Base-by-base conservation (phyloP, 2,888 invertebrate species). In the Protophormia terraenovae region DNA sequence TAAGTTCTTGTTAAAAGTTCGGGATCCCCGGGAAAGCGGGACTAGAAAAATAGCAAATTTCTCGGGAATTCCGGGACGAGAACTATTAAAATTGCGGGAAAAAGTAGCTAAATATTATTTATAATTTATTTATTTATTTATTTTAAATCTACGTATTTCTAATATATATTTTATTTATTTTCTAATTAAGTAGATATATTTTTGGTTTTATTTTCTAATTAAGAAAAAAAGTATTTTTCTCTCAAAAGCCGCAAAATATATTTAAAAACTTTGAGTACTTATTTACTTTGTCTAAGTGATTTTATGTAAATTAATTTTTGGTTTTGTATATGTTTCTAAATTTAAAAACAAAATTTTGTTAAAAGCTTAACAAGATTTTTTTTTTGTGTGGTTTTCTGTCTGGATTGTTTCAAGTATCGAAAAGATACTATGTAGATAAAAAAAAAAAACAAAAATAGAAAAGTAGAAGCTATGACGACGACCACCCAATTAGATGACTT, bases 401-500 rank as follows among this genome's bases (percentile, higher is more conserved):
- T 32, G 32, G 7, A 24, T 55, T 55, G 53, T 55, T 71, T 71
- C 27, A 71, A 71, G 55, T 62, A 32, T 24, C 10, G 19, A 24
- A 53, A 55, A 58, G 7, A 76, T 64, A 19, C 27, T 29, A 29
- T 14, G 29, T 27, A 45, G 12, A 71, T 12, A 35, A 29, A 50
- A 64, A 12, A 2, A 27, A 24, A 19, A 16, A n/a, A 38, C 29
- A 41, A 62, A 27, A 3, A 76, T 24, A 60, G 38, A 32, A 41
- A 10, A 67, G 38, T 19, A 73, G 41, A 45, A 50, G 24, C 50
- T 3, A 35, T 62, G 24, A 73, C 60, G 78, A 50, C 78, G 78
- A 73, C 83, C 78, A 82, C 82, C 82, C 82, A 82, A 82, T 82
- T 82, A 82, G 76, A 76, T 69, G 82, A 55, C 50, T 69, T 69